Evolutionary conservation across 2,888 invertebrate species (phyloP).

Genomic region (Erebia epiphron): DNA sequence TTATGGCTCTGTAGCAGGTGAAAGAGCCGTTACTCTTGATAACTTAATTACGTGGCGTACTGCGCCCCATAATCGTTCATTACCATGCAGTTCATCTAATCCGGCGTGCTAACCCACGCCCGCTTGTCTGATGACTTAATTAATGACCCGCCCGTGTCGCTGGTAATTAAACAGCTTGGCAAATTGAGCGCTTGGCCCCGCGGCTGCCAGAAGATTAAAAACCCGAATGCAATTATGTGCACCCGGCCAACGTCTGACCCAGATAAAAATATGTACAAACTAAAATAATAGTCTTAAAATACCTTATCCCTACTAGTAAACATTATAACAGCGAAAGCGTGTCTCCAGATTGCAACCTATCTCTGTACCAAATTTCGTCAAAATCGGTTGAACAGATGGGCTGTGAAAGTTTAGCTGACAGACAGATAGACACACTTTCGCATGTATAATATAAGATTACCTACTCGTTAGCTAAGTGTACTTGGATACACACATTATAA

Average conservation of each 20-base stretch:
- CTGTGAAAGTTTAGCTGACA: too few species aligned
- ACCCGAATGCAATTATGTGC: slow-evolving; percentile 73
- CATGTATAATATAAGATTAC: too few species aligned
- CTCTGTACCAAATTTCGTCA: too few species aligned
- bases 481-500: too few species aligned
- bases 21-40: slow-evolving; percentile 40
- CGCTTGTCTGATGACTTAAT: slow-evolving; percentile 80
- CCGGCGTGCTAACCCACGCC: slow-evolving; percentile 62
- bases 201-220: slow-evolving; percentile 71
- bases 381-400: too few species aligned
- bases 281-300: too few species aligned
- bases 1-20: slow-evolving; percentile 34
- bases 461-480: too few species aligned
- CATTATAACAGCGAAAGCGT: too few species aligned
- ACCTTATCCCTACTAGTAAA: too few species aligned
- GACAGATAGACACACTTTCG: too few species aligned
- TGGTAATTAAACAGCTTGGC: slow-evolving; percentile 77
- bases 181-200: slow-evolving; percentile 70
- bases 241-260: slow-evolving; percentile 49
- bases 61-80: slow-evolving; percentile 62
- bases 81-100: slow-evolving; percentile 69
- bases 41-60: slow-evolving; percentile 43
- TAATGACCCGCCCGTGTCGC: slow-evolving; percentile 77
- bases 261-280: slow-evolving; percentile 40
- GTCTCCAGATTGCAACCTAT: too few species aligned